Evolutionary conservation across 1,140 invertebrate genomes (phyloP).

Genomic region (Bombus turneri): DNA sequence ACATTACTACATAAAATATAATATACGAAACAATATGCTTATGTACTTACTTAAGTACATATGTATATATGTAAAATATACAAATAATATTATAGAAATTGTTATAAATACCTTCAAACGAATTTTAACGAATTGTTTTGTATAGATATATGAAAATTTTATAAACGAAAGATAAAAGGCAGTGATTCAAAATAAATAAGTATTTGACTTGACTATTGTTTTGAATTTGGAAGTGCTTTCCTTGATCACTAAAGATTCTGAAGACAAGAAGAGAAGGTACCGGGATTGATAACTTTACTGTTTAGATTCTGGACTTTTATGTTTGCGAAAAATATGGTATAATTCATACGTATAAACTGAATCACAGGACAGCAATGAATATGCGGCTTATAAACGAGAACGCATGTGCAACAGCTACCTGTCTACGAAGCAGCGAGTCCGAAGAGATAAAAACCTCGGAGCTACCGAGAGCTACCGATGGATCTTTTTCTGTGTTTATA

Average conservation of each 20-base stretch:
- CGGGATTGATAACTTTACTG: too few species aligned
- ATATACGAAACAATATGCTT: background rate
- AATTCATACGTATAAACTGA: background rate
- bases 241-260: background rate
- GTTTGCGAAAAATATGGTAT: background rate
- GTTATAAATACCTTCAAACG: background rate
- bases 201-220: background rate
- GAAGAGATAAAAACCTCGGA: conserved; percentile 57
- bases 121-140: background rate
- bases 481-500: conserved; percentile 66
- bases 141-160: background rate
- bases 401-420: conserved; percentile 59
- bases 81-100: background rate
- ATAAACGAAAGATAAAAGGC: too few species aligned
- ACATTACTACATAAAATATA: background rate
- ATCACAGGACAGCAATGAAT: background rate
- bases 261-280: background rate
- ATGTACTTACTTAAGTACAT: too few species aligned
- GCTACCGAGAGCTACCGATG: conserved; percentile 61
- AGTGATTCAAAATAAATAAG: background rate
- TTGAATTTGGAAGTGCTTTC: background rate
- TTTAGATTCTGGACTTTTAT: background rate
- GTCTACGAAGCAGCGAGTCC: conserved; percentile 48
- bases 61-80: background rate
- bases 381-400: conserved; percentile 43